These are phyloP conservation scores for Tragelaphus buxtoni DNA, from an alignment of 2,113 vertebrate genomes.

Conservation along the genomic window DNA sequence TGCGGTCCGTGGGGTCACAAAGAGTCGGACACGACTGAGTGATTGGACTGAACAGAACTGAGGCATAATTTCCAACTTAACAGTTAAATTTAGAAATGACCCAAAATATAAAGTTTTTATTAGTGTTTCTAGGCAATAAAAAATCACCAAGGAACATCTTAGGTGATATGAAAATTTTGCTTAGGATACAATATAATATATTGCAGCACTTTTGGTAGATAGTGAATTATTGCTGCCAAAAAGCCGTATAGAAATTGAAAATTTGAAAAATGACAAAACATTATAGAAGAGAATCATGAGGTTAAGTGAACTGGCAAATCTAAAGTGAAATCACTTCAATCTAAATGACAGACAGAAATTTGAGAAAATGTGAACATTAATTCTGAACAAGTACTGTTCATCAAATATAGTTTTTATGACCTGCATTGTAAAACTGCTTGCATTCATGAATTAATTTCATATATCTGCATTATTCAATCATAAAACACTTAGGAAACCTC, in stretches of 20 bases:
- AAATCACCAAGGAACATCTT: not conserved
- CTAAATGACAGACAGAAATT: slow-evolving; percentile 20
- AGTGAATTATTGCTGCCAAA: slow-evolving; percentile 15
- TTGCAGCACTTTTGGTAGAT: not conserved
- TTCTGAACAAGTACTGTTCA: slow-evolving; percentile 8
- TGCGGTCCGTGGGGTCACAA: not conserved
- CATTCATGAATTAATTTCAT: not conserved
- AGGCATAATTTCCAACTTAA: not conserved
- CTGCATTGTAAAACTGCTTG: slow-evolving; percentile 42
- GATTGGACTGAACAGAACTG: not conserved
- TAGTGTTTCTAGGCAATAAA: not conserved
- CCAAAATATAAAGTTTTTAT: not conserved
- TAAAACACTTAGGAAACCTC: not conserved
- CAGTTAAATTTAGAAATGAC: not conserved
- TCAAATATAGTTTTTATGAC: slow-evolving; percentile 38
- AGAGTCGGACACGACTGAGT: not conserved
- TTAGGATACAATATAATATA: not conserved
- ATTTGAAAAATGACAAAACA: slow-evolving; percentile 60
- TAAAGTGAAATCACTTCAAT: slow-evolving; percentile 49
- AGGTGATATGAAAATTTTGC: not conserved
- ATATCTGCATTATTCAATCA: not conserved
- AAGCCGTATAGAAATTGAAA: slow-evolving; percentile 40
- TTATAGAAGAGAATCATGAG: slow-evolving; percentile 37
- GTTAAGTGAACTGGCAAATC: slow-evolving; percentile 40
- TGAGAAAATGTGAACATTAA: not conserved